Percentiles rank a stretch among this genome's conserved stretches.
These are phyloP conservation scores for Drosophila obscura DNA, from an alignment of 1,140 invertebrate species.

Conservation along the genomic window DNA sequence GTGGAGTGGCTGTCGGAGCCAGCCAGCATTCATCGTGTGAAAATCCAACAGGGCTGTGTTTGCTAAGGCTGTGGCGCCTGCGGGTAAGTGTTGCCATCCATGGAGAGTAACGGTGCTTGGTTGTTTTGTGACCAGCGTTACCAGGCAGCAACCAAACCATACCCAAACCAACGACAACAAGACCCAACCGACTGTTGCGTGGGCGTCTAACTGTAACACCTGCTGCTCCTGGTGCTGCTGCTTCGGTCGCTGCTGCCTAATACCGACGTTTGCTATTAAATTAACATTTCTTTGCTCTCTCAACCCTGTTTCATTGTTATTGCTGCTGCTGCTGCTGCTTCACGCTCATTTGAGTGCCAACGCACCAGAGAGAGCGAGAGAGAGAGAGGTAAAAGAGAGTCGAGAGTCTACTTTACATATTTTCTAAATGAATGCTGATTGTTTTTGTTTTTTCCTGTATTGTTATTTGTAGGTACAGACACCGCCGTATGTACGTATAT, in stretches of 20 bases:
- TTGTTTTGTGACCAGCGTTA: conserved; percentile 18
- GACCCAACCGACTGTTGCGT: conserved; percentile 34
- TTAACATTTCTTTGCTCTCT: conserved; percentile 36
- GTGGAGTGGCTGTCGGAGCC: conserved; percentile 17
- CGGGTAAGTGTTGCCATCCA: conserved; percentile 48
- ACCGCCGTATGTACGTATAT: no score
- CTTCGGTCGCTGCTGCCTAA: conserved; percentile 14
- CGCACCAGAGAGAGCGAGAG: conserved; percentile 39
- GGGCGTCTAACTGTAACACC: conserved; percentile 45
- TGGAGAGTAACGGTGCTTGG: conserved; percentile 1
- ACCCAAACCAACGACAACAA: conserved; percentile 11
- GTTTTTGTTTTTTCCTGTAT: conserved; percentile 11
- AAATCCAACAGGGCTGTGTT: conserved; percentile 48
- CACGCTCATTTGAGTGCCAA: conserved; percentile 66
- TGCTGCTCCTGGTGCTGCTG: conserved; percentile 4
- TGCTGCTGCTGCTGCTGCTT: conserved; percentile 32
- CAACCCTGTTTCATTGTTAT: conserved; percentile 50
- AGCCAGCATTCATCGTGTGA: conserved; percentile 54
- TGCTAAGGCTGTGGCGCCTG: conserved; percentile 50
- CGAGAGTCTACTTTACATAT: conserved; percentile 62
- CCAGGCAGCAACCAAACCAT: not conserved
- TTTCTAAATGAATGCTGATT: conserved; percentile 60
- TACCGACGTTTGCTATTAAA: conserved; percentile 34
- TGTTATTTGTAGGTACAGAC: conserved; percentile 37
- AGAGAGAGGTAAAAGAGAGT: not conserved